A percentile compares a stretch with the other conserved stretches of the same genome.
phyloP scores from a whole-genome alignment of 2,888 invertebrate genomes.

The Pterobdella sp. region DNA sequence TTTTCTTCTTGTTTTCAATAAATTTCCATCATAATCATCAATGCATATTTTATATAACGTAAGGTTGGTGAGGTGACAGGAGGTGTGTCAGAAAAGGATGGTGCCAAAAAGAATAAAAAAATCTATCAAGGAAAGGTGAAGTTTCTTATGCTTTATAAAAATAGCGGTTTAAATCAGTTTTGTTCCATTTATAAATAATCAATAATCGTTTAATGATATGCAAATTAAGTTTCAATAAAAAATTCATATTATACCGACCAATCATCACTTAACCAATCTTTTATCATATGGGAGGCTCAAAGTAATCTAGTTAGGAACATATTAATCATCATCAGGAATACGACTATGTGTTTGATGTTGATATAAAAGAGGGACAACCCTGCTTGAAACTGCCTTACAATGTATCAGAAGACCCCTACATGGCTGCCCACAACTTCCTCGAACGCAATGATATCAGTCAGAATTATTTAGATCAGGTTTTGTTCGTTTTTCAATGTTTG shows the following conservation, averaged over 20 bases:
- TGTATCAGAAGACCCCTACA: conserved; percentile 80
- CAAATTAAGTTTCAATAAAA: too few relatives aligned
- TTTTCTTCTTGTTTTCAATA: too few relatives aligned
- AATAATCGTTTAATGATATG: background rate
- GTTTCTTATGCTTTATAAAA: too few relatives aligned
- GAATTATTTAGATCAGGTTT: conserved; percentile 76
- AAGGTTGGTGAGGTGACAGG: conserved; percentile 86
- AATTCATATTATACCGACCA: background rate
- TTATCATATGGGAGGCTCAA: background rate
- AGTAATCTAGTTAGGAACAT: too few relatives aligned
- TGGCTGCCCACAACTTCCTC: conserved; percentile 80
- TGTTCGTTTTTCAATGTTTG: background rate
- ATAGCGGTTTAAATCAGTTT: background rate
- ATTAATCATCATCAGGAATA: conserved; percentile 60
- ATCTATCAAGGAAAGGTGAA: conserved; percentile 76
- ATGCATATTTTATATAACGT: too few relatives aligned
- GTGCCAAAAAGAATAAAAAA: conserved; percentile 63
- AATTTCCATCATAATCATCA: too few relatives aligned
- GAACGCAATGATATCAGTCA: conserved; percentile 74
- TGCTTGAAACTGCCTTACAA: conserved; percentile 86
- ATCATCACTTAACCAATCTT: background rate
- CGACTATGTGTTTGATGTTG: conserved; percentile 91
- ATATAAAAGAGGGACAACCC: conserved; percentile 80
- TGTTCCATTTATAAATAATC: background rate
- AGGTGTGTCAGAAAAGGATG: conserved; percentile 53